phyloP scores from a whole-genome alignment of 2,888 invertebrate species.

The Lottia scabra region DNA sequence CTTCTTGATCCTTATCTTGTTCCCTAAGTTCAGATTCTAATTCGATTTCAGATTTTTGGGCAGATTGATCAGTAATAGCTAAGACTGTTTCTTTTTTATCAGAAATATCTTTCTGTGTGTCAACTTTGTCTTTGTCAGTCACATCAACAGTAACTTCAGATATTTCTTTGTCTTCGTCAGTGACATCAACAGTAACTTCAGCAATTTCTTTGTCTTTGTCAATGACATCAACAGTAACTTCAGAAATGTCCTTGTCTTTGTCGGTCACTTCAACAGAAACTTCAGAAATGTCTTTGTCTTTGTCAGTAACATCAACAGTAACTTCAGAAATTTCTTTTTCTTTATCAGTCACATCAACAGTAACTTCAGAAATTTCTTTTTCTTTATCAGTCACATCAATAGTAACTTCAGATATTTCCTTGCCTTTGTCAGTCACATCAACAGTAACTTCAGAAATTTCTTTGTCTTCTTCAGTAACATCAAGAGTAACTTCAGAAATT shows the following conservation, averaged over 20 bases:
- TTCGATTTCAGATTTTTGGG: too few relatives aligned
- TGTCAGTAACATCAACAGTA: not conserved
- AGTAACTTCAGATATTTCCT: conserved; percentile 14
- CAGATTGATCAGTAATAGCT: too few relatives aligned
- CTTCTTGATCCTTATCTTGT: too few relatives aligned
- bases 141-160: conserved; percentile 15
- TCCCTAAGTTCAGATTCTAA: too few relatives aligned
- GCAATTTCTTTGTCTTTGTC: not conserved
- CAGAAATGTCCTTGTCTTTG: not conserved
- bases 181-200: conserved; percentile 4
- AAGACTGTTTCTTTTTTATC: conserved; percentile 1
- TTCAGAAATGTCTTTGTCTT: conserved; percentile 1
- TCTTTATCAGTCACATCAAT: conserved; percentile 11
- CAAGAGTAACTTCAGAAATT: not conserved
- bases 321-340: conserved; percentile 16
- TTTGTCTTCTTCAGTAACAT: conserved; percentile 14
- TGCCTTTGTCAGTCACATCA: conserved; percentile 8
- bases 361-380: conserved; percentile 19
- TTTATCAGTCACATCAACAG: conserved; percentile 6
- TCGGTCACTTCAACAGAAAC: conserved; percentile 1
- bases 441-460: conserved; percentile 3
- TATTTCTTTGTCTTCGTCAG: conserved; percentile 11
- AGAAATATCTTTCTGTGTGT: conserved; percentile 2
- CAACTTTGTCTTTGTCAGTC: conserved; percentile 9
- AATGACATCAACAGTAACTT: conserved; percentile 10